A percentile compares a stretch with the other conserved stretches of the same genome.
phyloP scores from a whole-genome alignment of 2,113 vertebrate genomes.

The Gobius niger region DNA sequence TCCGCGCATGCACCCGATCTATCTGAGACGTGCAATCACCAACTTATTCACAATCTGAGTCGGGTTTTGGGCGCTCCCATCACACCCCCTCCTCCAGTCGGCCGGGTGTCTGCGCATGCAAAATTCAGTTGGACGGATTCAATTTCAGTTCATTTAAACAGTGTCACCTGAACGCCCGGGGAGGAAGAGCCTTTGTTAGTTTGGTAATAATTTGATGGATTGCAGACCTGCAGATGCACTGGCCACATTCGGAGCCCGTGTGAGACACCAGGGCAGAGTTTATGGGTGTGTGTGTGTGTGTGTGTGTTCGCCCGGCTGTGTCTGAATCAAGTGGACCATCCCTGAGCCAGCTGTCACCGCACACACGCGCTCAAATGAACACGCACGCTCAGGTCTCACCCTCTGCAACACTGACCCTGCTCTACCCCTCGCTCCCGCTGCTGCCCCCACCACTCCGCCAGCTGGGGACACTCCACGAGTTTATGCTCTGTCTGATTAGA shows the following conservation, averaged over 20 bases:
- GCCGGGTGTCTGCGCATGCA: background rate
- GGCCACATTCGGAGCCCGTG: background rate
- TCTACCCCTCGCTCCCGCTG: background rate
- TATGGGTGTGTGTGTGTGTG: constrained; percentile 28
- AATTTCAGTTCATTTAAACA: constrained; percentile 39
- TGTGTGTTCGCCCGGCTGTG: constrained; percentile 33
- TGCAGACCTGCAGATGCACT: constrained; percentile 40
- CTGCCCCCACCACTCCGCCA: constrained; percentile 23
- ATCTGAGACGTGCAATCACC: constrained; percentile 1
- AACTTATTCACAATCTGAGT: constrained; percentile 16
- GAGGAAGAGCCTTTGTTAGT: constrained; percentile 38
- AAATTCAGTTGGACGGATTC: constrained; percentile 22
- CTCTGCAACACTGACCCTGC: background rate
- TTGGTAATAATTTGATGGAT: constrained; percentile 51
- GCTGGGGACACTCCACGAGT: constrained; percentile 38
- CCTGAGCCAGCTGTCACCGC: constrained; percentile 60
- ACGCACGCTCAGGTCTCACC: constrained; percentile 19
- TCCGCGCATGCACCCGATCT: background rate
- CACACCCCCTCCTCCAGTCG: background rate
- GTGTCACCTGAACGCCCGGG: constrained; percentile 33
- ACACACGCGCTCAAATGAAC: constrained; percentile 9
- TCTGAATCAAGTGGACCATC: constrained; percentile 60
- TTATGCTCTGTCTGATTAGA: background rate
- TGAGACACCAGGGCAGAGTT: constrained; percentile 47
- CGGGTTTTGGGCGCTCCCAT: background rate